phyloP scores from a whole-genome alignment of 2,888 invertebrate species.

The Coelinius sp. region DNA sequence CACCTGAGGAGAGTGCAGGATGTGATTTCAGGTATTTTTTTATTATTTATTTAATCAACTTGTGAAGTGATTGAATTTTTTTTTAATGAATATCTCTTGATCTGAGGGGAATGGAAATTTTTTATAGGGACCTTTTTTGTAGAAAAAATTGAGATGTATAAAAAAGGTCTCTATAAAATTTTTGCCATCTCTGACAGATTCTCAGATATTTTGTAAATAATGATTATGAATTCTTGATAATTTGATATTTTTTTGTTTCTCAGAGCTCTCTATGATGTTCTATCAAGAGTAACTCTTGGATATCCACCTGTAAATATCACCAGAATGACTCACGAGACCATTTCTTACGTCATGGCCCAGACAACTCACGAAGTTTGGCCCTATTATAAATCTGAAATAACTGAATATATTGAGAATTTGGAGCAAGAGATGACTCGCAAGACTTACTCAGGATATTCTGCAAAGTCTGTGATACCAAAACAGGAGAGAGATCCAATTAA shows the following conservation, averaged over 20 bases:
- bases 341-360: constrained; percentile 50
- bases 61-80: no score
- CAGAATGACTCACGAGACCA: constrained; percentile 41
- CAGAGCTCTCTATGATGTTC: constrained; percentile 60
- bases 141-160: no score
- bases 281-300: constrained; percentile 55
- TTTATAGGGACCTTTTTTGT: no score
- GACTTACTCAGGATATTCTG: constrained; percentile 31
- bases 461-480: background rate
- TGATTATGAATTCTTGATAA: no score
- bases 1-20: constrained; percentile 52
- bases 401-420: constrained; percentile 33
- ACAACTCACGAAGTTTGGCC: constrained; percentile 52
- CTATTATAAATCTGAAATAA: constrained; percentile 33
- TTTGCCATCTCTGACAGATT: no score
- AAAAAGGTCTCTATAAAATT: no score
- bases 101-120: no score
- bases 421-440: constrained; percentile 13
- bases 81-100: no score
- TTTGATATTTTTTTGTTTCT: constrained; percentile 45
- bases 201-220: no score
- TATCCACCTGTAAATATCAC: constrained; percentile 48
- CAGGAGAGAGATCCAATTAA: background rate
- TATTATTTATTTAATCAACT: constrained; percentile 22
- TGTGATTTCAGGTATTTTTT: constrained; percentile 53